Evolutionary conservation across 2,113 vertebrate genomes (phyloP).

Genomic region (Lipophrys pholis): DNA sequence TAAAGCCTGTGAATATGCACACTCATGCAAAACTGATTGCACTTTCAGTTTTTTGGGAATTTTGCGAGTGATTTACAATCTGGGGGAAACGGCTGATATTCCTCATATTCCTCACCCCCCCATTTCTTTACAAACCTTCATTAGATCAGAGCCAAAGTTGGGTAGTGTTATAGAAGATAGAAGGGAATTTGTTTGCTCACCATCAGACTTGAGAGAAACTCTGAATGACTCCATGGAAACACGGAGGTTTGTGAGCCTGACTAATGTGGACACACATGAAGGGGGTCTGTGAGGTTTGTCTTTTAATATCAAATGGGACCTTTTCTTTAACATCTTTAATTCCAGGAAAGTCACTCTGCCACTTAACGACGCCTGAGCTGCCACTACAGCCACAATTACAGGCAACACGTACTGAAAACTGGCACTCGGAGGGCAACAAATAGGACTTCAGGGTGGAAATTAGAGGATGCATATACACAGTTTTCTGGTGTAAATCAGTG

Average conservation of each 20-base stretch:
- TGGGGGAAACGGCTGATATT: too few relatives aligned
- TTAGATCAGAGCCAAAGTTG: too few relatives aligned
- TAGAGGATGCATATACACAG: constrained; percentile 25
- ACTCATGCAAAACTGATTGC: too few relatives aligned
- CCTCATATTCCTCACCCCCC: too few relatives aligned
- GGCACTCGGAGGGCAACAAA: constrained; percentile 34
- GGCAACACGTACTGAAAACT: constrained; percentile 25
- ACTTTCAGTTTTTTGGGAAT: too few relatives aligned
- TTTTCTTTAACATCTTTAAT: constrained; percentile 32
- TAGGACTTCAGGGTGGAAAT: constrained; percentile 24
- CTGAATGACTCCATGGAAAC: constrained; percentile 48
- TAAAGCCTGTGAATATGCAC: too few relatives aligned
- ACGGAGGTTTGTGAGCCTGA: constrained; percentile 37
- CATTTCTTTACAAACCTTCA: too few relatives aligned
- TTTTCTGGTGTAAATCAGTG: constrained; percentile 32
- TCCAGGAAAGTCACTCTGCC: constrained; percentile 34
- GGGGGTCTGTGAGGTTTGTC: constrained; percentile 32
- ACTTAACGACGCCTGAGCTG: constrained; percentile 45
- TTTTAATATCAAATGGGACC: constrained; percentile 35
- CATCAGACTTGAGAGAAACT: constrained; percentile 5
- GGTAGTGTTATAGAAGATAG: too few relatives aligned
- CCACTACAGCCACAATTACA: constrained; percentile 66
- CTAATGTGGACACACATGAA: constrained; percentile 20
- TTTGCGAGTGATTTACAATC: too few relatives aligned
- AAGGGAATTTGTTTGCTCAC: too few relatives aligned